Base-by-base conservation (phyloP, 2,113 vertebrate genomes). In the Boulengeromyrus knoepffleri region DNA sequence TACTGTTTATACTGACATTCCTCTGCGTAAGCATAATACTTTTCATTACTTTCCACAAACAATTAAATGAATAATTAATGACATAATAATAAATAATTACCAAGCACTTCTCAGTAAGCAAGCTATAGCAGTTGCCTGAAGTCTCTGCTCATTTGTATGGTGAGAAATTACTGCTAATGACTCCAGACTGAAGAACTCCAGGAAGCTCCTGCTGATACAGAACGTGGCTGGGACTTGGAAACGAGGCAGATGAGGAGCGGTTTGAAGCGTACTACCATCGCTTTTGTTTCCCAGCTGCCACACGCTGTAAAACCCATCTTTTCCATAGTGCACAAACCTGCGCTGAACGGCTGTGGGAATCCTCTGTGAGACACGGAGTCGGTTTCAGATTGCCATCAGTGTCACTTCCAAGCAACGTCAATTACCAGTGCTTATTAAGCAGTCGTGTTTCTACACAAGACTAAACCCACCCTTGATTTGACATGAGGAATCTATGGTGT, bases 391-490 rank as follows among this genome's bases (percentile, higher is more conserved):
- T 86, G 24, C 3, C 45, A 49, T 86, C n/a, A 50, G 19, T 50
- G 84, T 86, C 84, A 86, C 46, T 85, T 49, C 45, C 45, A n/a
- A 86, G 84, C 84, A 49, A 86, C 45, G 46, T 27, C 84, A 86
- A 47, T 47, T 86, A 86, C 45, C n/a, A 4, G 24, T n/a, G 46
- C 84, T 47, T 86, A 86, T 50, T 50, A n/a, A 50, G 45, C 45
- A 17, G 84, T n/a, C 24, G 84, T 13, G 10, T 86, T 86, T 49
- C 45, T 50, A 50, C 47, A 47, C 36, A 19, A 42, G 74, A 2
- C 24, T 86, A 86, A 47, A 86, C 47, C 84, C n/a, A 27, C 46
- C 84, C 45, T 85, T 39, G 3, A 42, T 77, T 42, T 39, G 31
- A 19, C 70, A 77, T 39, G 15, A 77, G 70, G 74, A 80, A 80